Percentiles rank a stretch among this genome's conserved stretches.
These are phyloP conservation scores for Ochropacha duplaris DNA, from an alignment of 2,888 invertebrate genomes.

Conservation along the genomic window DNA sequence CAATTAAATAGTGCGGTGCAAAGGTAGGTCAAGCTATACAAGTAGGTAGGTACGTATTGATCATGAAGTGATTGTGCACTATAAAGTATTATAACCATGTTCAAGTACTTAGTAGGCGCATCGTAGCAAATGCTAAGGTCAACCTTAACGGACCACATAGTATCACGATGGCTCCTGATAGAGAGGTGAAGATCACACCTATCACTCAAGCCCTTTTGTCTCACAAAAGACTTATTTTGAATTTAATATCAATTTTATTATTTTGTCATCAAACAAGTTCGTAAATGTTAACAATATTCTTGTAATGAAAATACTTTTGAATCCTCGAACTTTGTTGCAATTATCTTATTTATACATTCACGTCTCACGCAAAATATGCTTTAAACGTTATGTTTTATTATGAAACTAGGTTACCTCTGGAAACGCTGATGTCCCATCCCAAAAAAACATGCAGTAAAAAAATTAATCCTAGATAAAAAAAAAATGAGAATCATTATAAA, in stretches of 20 bases:
- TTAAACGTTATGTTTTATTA: too few relatives aligned
- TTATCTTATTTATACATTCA: neutral
- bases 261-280: neutral
- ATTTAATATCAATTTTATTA: neutral
- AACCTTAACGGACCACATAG: slow-evolving; percentile 50
- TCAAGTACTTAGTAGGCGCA: slow-evolving; percentile 9
- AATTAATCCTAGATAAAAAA: too few relatives aligned
- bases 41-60: slow-evolving; percentile 29
- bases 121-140: slow-evolving; percentile 68
- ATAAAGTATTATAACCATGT: slow-evolving; percentile 10
- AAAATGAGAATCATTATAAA: too few relatives aligned
- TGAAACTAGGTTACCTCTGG: too few relatives aligned
- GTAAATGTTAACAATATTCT: neutral
- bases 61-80: slow-evolving; percentile 30
- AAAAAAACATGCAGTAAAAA: too few relatives aligned
- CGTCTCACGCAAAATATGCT: neutral
- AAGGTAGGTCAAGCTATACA: slow-evolving; percentile 15
- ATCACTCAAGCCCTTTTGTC: slow-evolving; percentile 1
- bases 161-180: slow-evolving; percentile 46
- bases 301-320: neutral
- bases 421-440: too few relatives aligned
- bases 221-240: neutral
- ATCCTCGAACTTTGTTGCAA: neutral
- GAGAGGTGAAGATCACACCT: slow-evolving; percentile 43
- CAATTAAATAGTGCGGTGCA: neutral